Evolutionary conservation across 2,888 invertebrate genomes (phyloP).

Genomic region (Stenurella melanura): DNA sequence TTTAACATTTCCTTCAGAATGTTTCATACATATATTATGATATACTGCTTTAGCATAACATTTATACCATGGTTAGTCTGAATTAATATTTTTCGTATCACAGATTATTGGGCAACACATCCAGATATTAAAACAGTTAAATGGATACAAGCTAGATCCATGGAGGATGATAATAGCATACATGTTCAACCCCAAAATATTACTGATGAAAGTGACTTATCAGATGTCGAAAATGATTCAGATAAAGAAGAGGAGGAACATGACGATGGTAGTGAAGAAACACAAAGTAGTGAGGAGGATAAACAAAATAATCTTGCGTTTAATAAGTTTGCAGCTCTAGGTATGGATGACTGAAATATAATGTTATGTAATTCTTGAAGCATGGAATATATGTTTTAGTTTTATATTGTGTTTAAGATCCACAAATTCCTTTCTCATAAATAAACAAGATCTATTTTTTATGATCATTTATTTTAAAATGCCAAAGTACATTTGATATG

Average conservation of each 20-base stretch:
- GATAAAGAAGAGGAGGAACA: slow-evolving; percentile 44
- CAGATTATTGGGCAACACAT: slow-evolving; percentile 79
- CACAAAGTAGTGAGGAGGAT: slow-evolving; percentile 48
- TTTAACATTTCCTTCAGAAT: too few species aligned
- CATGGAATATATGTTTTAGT: background rate
- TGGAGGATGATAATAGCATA: slow-evolving; percentile 57
- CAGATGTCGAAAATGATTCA: slow-evolving; percentile 33
- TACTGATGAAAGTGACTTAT: slow-evolving; percentile 51
- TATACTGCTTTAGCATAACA: too few species aligned
- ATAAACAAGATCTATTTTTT: background rate
- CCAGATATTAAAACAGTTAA: slow-evolving; percentile 79
- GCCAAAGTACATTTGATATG: background rate
- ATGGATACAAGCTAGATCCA: slow-evolving; percentile 80
- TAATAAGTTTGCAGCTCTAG: slow-evolving; percentile 61
- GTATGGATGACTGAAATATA: slow-evolving; percentile 46
- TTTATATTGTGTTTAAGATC: background rate
- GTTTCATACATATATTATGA: too few species aligned
- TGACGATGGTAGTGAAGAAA: slow-evolving; percentile 45
- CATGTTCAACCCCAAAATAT: slow-evolving; percentile 16
- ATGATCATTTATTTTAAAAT: background rate
- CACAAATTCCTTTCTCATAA: background rate
- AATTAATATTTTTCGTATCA: slow-evolving; percentile 44
- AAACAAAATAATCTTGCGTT: slow-evolving; percentile 42
- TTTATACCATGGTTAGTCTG: background rate
- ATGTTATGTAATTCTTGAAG: background rate